These are phyloP conservation scores for Notospermus geniculatus DNA, from an alignment of 1,140 invertebrate species.

Conservation along the genomic window DNA sequence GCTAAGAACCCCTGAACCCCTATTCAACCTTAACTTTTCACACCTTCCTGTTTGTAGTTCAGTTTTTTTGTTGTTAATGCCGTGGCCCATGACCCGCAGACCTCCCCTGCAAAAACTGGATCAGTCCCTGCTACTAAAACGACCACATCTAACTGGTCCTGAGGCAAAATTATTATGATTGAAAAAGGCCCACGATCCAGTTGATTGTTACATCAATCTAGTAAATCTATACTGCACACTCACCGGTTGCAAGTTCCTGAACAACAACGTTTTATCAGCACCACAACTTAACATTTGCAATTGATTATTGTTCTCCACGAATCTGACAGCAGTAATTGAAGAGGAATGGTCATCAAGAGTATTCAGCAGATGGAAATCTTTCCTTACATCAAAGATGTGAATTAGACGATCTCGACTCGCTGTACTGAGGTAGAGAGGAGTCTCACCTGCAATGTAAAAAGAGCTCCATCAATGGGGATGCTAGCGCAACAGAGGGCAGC, in stretches of 20 bases:
- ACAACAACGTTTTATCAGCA: constrained; percentile 95
- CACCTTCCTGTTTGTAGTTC: no score
- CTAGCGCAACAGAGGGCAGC: no score
- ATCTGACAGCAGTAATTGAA: constrained; percentile 89
- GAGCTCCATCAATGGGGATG: no score
- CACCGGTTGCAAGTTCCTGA: constrained; percentile 62
- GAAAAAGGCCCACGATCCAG: no score
- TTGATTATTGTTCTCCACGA: constrained; percentile 64
- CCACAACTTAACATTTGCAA: constrained; percentile 92
- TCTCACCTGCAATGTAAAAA: constrained; percentile 14
- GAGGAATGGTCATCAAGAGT: constrained; percentile 95
- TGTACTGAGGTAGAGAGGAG: constrained; percentile 68
- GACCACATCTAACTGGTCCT: no score
- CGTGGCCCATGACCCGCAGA: no score
- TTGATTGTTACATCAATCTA: no score
- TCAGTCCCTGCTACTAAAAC: no score
- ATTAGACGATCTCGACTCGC: constrained; percentile 91
- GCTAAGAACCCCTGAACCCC: no score
- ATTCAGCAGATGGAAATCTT: constrained; percentile 84
- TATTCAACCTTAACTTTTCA: no score
- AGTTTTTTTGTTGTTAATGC: no score
- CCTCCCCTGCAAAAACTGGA: no score
- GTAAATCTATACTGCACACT: constrained; percentile 13
- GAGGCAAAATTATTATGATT: neutral
- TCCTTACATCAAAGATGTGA: constrained; percentile 89